These are phyloP conservation scores for Hypsibius dujardini DNA, from an alignment of 1,140 invertebrate genomes.

Conservation along the genomic window DNA sequence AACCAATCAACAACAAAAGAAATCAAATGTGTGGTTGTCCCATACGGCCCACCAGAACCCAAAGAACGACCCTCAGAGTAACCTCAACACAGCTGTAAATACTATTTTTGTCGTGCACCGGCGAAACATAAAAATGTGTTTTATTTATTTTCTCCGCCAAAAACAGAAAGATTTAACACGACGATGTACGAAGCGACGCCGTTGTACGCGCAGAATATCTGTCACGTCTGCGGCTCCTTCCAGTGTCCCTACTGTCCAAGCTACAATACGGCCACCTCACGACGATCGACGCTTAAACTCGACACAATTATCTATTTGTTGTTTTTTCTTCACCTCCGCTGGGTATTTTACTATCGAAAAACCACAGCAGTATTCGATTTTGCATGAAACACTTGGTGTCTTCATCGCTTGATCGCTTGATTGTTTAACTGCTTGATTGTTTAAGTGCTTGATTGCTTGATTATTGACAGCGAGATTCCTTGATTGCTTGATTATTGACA, in stretches of 20 bases:
- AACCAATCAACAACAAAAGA: background rate
- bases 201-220: slow-evolving; percentile 76
- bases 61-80: too few species aligned
- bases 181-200: slow-evolving; percentile 72
- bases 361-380: too few species aligned
- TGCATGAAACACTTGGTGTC: too few species aligned
- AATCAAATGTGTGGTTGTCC: slow-evolving; percentile 17
- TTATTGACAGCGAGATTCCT: too few species aligned
- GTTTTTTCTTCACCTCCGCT: too few species aligned
- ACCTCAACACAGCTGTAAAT: background rate
- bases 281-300: background rate
- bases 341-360: too few species aligned
- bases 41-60: too few species aligned
- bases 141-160: slow-evolving; percentile 20
- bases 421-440: too few species aligned
- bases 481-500: too few species aligned
- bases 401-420: too few species aligned
- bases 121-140: slow-evolving; percentile 1
- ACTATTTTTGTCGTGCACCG: background rate
- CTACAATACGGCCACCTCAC: slow-evolving; percentile 44
- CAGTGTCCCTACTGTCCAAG: slow-evolving; percentile 91
- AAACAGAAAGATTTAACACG: slow-evolving; percentile 77
- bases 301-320: too few species aligned
- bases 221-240: slow-evolving; percentile 91
- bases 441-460: too few species aligned